A percentile compares a stretch with the other conserved stretches of the same genome.
phyloP scores from a whole-genome alignment of 2,888 invertebrate species.

The Rhagonycha fulva region DNA sequence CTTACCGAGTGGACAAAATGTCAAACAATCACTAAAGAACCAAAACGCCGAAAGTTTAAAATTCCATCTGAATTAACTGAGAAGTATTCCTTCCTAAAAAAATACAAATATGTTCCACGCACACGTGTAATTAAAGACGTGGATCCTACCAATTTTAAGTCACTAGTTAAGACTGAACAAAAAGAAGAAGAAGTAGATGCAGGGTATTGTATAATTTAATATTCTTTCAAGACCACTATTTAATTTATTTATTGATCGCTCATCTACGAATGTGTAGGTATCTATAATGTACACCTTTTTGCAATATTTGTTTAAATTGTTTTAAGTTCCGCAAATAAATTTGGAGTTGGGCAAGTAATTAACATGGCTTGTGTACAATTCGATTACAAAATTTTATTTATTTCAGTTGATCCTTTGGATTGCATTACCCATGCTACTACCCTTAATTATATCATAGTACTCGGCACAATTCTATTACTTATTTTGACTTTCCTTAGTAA shows the following conservation, averaged over 20 bases:
- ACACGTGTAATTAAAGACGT: slow-evolving; percentile 62
- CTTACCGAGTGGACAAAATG: slow-evolving; percentile 92
- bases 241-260: slow-evolving; percentile 1
- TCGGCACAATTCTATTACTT: too few species aligned
- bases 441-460: too few species aligned
- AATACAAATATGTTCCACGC: slow-evolving; percentile 63
- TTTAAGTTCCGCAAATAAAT: too few species aligned
- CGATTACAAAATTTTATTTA: too few species aligned
- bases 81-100: slow-evolving; percentile 61
- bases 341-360: too few species aligned
- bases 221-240: neutral
- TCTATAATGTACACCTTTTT: too few species aligned
- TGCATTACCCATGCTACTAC: too few species aligned
- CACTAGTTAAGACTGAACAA: slow-evolving; percentile 57
- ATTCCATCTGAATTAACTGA: slow-evolving; percentile 68
- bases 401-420: too few species aligned
- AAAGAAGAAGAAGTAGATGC: slow-evolving; percentile 55
- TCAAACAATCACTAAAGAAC: slow-evolving; percentile 69
- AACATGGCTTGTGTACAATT: too few species aligned
- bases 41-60: slow-evolving; percentile 70
- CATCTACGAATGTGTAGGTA: neutral
- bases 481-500: too few species aligned
- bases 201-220: slow-evolving; percentile 30
- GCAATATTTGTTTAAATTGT: too few species aligned
- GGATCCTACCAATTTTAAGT: slow-evolving; percentile 57